These are phyloP conservation scores for Ruditapes philippinarum DNA, from an alignment of 1,140 invertebrate species.

Conservation along the genomic window DNA sequence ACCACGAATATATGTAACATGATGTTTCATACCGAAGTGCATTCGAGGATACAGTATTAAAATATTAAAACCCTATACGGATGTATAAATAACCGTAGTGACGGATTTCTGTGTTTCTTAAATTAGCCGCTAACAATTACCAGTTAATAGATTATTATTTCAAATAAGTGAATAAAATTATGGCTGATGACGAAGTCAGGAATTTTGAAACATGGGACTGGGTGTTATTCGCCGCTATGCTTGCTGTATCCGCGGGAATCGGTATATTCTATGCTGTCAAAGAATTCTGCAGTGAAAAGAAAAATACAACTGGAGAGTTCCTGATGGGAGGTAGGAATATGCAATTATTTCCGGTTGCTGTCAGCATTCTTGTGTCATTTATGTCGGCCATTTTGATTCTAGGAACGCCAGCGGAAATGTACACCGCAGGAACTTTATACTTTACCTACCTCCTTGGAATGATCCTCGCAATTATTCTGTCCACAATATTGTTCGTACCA, in stretches of 20 bases:
- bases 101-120: too few species aligned
- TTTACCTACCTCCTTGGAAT: conserved; percentile 77
- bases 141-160: too few species aligned
- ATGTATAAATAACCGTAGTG: too few species aligned
- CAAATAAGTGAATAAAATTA: too few species aligned
- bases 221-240: conserved; percentile 75
- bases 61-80: too few species aligned
- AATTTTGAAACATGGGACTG: conserved; percentile 78
- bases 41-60: too few species aligned
- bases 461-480: conserved; percentile 71
- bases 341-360: conserved; percentile 88
- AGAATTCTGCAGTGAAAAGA: conserved; percentile 89
- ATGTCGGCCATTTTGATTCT: conserved; percentile 87
- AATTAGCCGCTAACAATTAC: too few species aligned
- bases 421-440: conserved; percentile 81
- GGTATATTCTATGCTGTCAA: conserved; percentile 94
- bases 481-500: conserved; percentile 78
- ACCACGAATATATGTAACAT: too few species aligned
- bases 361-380: conserved; percentile 86
- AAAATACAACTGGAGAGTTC: conserved; percentile 93
- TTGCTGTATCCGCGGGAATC: conserved; percentile 88
- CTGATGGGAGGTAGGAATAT: conserved; percentile 92
- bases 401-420: conserved; percentile 85
- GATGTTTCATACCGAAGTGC: too few species aligned
- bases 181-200: conserved; percentile 20